These are phyloP conservation scores for Plebejus anna DNA, from an alignment of 2,888 invertebrate genomes.

Conservation along the genomic window DNA sequence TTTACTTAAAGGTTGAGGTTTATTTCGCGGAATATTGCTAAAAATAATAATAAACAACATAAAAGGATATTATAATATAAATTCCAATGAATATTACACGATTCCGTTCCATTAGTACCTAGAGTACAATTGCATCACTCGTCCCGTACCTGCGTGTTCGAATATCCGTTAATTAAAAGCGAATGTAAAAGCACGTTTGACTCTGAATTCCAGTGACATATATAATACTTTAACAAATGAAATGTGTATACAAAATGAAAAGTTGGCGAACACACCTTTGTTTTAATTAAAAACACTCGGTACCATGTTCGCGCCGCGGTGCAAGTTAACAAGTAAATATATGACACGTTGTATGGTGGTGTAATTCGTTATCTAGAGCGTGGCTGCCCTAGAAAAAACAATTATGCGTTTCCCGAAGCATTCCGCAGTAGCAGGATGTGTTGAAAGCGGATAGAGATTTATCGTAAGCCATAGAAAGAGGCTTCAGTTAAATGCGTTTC, in stretches of 20 bases:
- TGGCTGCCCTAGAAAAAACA: constrained; percentile 12
- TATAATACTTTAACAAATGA: constrained; percentile 11
- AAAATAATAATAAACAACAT: no score
- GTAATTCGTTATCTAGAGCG: constrained; percentile 14
- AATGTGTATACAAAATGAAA: constrained; percentile 22
- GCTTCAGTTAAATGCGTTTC: background rate
- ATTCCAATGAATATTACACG: constrained; percentile 7
- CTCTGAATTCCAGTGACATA: constrained; percentile 17
- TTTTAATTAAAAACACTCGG: constrained; percentile 18
- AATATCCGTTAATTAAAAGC: constrained; percentile 28
- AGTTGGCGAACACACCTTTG: constrained; percentile 9
- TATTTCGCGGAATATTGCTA: no score
- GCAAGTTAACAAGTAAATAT: constrained; percentile 3
- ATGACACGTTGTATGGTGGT: constrained; percentile 2
- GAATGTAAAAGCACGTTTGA: constrained; percentile 17
- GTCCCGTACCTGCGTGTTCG: background rate
- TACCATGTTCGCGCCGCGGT: background rate
- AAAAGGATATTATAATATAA: background rate
- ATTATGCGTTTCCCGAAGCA: background rate
- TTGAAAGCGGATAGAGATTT: background rate
- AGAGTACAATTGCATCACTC: background rate
- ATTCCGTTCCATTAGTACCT: constrained; percentile 22
- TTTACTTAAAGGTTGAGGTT: no score
- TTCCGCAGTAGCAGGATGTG: background rate
- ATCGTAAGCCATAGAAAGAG: background rate